Base-by-base conservation (phyloP, 1,140 invertebrate genomes). In the Drosophila pseudoananassae region DNA sequence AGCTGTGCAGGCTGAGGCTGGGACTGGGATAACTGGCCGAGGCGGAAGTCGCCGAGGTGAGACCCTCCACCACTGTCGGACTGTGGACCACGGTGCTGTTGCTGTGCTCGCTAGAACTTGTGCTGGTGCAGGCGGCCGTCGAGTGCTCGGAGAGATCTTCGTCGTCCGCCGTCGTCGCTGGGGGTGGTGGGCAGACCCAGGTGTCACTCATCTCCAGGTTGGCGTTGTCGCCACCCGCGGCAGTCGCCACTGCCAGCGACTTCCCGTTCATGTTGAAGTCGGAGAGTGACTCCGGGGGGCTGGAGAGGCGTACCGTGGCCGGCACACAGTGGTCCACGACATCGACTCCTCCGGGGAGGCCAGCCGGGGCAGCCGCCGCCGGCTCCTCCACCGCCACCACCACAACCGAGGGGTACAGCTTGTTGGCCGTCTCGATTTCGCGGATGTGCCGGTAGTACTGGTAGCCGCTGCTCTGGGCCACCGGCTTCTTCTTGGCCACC, bases 361-460 rank as follows among this genome's bases (percentile, higher is more conserved):
- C 29, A 12, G 65, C 43, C 3, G 43, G 1, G n/a, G 45, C 33
- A 15, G 43, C n/a, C 29, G 40, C 33, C 20, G n/a, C 29, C 3
- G 38, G 38, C 38, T 46, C 23, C 6, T 56, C 63, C 43, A 78
- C 84, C 4, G 61, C 58, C n/a, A 69, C 76, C 17, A 59, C 79
- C 7, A 87, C 83, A 2, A 90, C 75, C 7, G 91, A 89, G 25
- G 84, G 85, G 2, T 90, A 73, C 66, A 92, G 36, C 57, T 91
- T 92, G 40, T 91, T 90, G 17, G 84, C 89, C 5, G 91, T 76
- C 58, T 92, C 91, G 14, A 92, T 92, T 61, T 92, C 91, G 2
- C 91, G 91, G 9, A 92, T 92, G 49, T 92, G 91, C 2, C 91
- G 71, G 54, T 92, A 58, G 58, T 91, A 89, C 45, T 91, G 89